A percentile compares a stretch with the other conserved stretches of the same genome.
These are phyloP conservation scores for Diplazon laetatorius DNA, from an alignment of 2,888 invertebrate species.

Conservation along the genomic window DNA sequence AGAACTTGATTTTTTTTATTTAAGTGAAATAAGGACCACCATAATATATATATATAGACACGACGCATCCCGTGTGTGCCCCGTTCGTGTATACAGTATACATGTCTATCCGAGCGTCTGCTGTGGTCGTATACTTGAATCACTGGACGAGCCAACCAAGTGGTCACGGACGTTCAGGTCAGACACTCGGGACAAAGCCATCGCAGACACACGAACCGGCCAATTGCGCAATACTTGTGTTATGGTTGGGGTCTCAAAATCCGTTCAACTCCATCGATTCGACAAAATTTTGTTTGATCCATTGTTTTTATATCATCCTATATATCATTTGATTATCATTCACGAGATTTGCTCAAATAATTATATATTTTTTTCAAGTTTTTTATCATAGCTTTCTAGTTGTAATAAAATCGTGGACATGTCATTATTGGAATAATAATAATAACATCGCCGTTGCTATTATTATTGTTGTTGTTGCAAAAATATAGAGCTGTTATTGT, in stretches of 20 bases:
- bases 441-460: no score
- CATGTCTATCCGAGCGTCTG: neutral
- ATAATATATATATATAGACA: no score
- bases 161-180: constrained; percentile 14
- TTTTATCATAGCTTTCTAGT: neutral
- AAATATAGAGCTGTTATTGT: no score
- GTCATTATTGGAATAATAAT: neutral
- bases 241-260: no score
- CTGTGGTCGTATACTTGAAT: neutral
- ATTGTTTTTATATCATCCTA: no score
- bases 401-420: neutral
- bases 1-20: no score
- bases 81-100: neutral
- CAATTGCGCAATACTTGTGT: constrained; percentile 11
- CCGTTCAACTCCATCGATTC: no score
- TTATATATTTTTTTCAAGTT: constrained; percentile 15
- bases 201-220: neutral
- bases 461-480: no score
- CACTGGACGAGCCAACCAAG: constrained; percentile 13
- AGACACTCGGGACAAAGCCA: constrained; percentile 16
- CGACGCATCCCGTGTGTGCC: no score
- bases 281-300: no score
- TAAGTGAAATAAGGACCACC: no score
- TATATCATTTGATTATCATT: no score
- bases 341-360: neutral